Percentiles rank a stretch among this genome's conserved stretches.
phyloP scores from a whole-genome alignment of 2,113 vertebrate species.

The Sceloporus undulatus region DNA sequence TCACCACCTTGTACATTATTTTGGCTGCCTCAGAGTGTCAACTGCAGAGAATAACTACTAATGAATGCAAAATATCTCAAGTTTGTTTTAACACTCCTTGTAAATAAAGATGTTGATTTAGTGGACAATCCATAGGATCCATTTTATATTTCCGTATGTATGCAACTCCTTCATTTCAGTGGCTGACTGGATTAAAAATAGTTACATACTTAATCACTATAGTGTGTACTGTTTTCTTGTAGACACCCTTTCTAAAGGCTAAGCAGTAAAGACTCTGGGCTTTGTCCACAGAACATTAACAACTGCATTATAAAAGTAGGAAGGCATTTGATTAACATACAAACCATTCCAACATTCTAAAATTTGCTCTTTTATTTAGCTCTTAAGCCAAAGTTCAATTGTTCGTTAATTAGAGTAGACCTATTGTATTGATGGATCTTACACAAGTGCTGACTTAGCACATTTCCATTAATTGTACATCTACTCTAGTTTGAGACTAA shows the following conservation, averaged over 20 bases:
- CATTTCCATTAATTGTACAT: too few species aligned
- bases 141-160: conserved; percentile 14
- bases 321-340: not conserved
- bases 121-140: conserved; percentile 37
- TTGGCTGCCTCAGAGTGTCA: conserved; percentile 7
- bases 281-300: conserved; percentile 38
- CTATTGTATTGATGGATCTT: too few species aligned
- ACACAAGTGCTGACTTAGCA: too few species aligned
- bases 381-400: not conserved
- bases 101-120: not conserved
- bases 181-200: not conserved
- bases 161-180: conserved; percentile 32
- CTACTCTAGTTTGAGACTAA: too few species aligned
- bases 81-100: conserved; percentile 26
- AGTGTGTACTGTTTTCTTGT: not conserved
- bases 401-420: too few species aligned
- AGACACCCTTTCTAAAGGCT: not conserved
- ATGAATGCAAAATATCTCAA: not conserved
- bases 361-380: not conserved
- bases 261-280: fast-evolving
- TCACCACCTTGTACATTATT: conserved; percentile 8
- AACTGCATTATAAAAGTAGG: not conserved
- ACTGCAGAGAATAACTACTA: not conserved
- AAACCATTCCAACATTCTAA: not conserved
- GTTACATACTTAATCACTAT: not conserved